Conservation (phyloP, 2,888 invertebrate genomes). For the Hirtodrosophila cameraria region DNA sequence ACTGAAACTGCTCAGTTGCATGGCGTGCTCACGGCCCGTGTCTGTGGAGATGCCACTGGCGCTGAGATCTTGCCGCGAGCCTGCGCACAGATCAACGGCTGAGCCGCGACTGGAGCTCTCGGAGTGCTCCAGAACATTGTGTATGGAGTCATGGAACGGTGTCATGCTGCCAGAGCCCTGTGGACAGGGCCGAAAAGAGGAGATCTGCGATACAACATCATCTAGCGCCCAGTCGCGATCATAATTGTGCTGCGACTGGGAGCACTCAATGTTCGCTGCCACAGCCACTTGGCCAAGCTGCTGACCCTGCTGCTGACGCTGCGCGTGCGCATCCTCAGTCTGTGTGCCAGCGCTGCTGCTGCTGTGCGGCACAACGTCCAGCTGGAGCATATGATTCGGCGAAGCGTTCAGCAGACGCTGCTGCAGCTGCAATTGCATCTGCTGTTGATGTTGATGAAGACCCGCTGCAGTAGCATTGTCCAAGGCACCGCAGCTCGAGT, state of each 20-base stretch:
- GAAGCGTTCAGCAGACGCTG: constrained; percentile 64
- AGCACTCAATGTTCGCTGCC: constrained; percentile 88
- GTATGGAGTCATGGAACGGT: constrained; percentile 84
- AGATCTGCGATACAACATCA: constrained; percentile 84
- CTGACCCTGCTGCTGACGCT: constrained; percentile 58
- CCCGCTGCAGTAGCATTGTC: constrained; percentile 41
- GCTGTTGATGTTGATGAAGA: constrained; percentile 50
- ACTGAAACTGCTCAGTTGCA: constrained; percentile 81
- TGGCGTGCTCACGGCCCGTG: constrained; percentile 77
- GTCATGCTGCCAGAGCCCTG: constrained; percentile 85
- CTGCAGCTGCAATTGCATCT: constrained; percentile 58
- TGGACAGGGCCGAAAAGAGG: constrained; percentile 84
- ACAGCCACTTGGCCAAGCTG: constrained; percentile 83
- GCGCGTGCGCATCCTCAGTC: constrained; percentile 78
- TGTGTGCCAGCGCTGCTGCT: constrained; percentile 69
- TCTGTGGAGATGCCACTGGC: constrained; percentile 81
- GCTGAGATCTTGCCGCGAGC: constrained; percentile 83
- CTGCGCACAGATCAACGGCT: constrained; percentile 80
- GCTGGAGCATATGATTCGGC: constrained; percentile 74
- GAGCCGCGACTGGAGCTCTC: constrained; percentile 83
- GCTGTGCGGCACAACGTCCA: constrained; percentile 68
- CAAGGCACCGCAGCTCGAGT: constrained; percentile 37
- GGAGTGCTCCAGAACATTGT: constrained; percentile 84
- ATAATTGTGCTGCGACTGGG: constrained; percentile 84
- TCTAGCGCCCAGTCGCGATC: constrained; percentile 84